phyloP scores from a whole-genome alignment of 2,888 invertebrate genomes.

The Drosophila seclusa region DNA sequence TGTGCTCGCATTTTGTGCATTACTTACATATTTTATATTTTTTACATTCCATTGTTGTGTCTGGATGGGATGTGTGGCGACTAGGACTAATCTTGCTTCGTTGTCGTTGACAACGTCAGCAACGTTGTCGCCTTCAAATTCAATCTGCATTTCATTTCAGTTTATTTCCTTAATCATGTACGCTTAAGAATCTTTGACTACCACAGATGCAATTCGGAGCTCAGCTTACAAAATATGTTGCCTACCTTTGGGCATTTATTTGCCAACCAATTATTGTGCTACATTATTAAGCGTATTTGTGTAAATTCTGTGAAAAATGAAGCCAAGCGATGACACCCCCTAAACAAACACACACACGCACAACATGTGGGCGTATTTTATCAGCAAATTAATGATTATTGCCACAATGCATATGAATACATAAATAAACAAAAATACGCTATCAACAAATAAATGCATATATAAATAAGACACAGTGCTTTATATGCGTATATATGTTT shows the following conservation, averaged over 20 bases:
- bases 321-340: slow-evolving; percentile 48
- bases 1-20: slow-evolving; percentile 57
- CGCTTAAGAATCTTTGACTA: slow-evolving; percentile 14
- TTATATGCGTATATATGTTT: background rate
- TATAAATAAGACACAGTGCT: slow-evolving; percentile 51
- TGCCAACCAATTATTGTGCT: slow-evolving; percentile 32
- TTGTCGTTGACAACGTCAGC: slow-evolving; percentile 55
- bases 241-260: slow-evolving; percentile 50
- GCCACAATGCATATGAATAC: slow-evolving; percentile 76
- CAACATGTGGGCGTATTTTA: slow-evolving; percentile 59
- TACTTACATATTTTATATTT: slow-evolving; percentile 51
- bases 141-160: slow-evolving; percentile 73
- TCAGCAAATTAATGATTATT: slow-evolving; percentile 79
- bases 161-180: slow-evolving; percentile 39
- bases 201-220: background rate
- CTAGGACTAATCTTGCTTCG: slow-evolving; percentile 58
- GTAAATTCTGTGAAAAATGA: slow-evolving; percentile 53
- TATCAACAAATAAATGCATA: slow-evolving; percentile 77
- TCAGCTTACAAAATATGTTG: slow-evolving; percentile 28
- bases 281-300: slow-evolving; percentile 46
- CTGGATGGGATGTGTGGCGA: slow-evolving; percentile 9
- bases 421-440: slow-evolving; percentile 76
- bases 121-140: slow-evolving; percentile 62
- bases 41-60: slow-evolving; percentile 16
- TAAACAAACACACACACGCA: background rate